A percentile compares a stretch with the other conserved stretches of the same genome.
Conservation (phyloP, 1,140 invertebrate genomes). For the Zaprionus ornatus region DNA sequence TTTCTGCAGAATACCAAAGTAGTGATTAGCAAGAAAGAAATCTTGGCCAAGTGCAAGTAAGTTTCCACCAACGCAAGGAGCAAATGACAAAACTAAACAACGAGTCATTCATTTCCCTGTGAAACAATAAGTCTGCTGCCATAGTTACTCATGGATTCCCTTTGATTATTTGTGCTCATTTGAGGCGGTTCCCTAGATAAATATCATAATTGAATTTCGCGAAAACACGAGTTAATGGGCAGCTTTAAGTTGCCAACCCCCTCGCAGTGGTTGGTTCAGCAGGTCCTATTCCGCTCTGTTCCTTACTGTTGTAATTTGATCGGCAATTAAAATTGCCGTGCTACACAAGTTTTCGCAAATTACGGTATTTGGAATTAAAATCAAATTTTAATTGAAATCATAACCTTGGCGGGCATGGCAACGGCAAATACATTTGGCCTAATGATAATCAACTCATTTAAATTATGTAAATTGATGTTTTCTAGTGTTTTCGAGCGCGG, state of each 20-base stretch:
- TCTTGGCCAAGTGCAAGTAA: constrained; percentile 78
- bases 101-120: no score
- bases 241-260: not conserved
- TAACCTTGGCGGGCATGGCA: not conserved
- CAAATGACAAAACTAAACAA: no score
- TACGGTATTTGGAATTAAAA: not conserved
- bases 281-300: not conserved
- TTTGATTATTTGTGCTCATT: not conserved
- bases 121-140: not conserved
- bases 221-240: not conserved
- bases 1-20: constrained; percentile 75
- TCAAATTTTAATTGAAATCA: constrained; percentile 13
- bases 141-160: not conserved
- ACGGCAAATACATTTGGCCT: not conserved
- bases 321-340: constrained; percentile 26
- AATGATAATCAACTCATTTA: constrained; percentile 10
- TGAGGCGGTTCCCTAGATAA: not conserved
- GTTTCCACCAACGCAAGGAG: constrained; percentile 9
- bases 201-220: not conserved
- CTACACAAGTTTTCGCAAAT: not conserved
- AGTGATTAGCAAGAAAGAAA: constrained; percentile 72
- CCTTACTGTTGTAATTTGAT: constrained; percentile 21
- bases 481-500: constrained; percentile 77
- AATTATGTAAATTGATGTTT: constrained; percentile 31
- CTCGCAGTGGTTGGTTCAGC: no score